Evolutionary conservation across 2,888 invertebrate species (phyloP), one percentile per base, ranked within the genome.

Genomic region (Orthonychiurus folsomi): DNA sequence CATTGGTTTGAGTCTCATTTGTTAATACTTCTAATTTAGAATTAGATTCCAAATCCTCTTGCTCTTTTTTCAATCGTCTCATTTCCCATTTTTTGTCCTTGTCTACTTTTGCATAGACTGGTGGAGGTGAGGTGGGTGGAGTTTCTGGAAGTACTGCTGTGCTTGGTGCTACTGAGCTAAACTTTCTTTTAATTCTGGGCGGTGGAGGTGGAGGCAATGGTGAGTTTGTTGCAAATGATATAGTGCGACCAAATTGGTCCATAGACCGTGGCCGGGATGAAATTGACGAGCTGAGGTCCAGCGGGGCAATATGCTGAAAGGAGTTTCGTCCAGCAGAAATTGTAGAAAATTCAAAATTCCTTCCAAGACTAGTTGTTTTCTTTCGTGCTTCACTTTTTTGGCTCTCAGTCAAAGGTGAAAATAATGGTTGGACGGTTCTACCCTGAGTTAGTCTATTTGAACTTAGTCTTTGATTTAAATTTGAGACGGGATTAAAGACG

Each of bases 81-180:
- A 61, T 68, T 26, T 69, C 69, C 71, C 71, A 71, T 62, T 73
- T 73, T 57, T 67, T 70, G 20, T 71, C 67, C 47, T 66, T 71
- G 61, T 71, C 68, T 23, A 73, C 59, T 37, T 63, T 67, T 1
- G 72, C 72, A 59, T 73, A 73, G 2, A 69, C 66, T 2, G 67
- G 70, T 9, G 52, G 60, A 15, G 27, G 25, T 28, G 28, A 50
- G 5, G 56, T 12, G 21, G 63, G 54, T 18, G 64, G 63, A 18
- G 63, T 61, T 2, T 59, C 60, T 1, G 65, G 63, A 12, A 61
- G 64, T 24, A 59, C 56, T 15, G 64, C 27, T 2, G 68, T 61
- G 48, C 59, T 63, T 1, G 68, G 67, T 12, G 65, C 66, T 24
- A 65, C 50, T 21, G 20, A 53, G 27, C 59, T 48, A 24, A 50